phyloP scores from a whole-genome alignment of 2,888 invertebrate species.

The Schizaphis graminum region DNA sequence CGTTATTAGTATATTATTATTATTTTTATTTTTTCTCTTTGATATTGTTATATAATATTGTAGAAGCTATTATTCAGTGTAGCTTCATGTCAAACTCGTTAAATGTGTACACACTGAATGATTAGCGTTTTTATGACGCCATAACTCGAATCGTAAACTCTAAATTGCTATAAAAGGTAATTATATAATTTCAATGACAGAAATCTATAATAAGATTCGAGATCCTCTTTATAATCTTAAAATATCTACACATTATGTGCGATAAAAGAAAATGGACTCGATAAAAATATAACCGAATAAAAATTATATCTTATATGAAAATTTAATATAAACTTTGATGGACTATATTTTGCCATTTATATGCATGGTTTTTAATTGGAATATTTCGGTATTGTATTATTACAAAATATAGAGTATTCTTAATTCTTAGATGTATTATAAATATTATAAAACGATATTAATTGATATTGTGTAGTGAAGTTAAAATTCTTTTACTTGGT shows the following conservation, averaged over 20 bases:
- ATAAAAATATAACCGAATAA: neutral
- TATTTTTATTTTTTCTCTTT: neutral
- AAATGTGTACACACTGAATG: neutral
- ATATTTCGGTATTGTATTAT: neutral
- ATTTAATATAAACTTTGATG: neutral
- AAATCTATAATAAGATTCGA: neutral
- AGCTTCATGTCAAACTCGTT: neutral
- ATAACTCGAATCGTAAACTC: neutral
- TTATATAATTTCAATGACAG: neutral
- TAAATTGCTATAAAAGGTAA: neutral
- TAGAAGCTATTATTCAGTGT: neutral
- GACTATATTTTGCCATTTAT: neutral
- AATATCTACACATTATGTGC: neutral
- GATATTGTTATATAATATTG: neutral
- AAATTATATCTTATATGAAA: neutral
- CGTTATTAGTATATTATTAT: neutral
- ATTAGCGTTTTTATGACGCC: neutral
- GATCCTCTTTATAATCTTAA: neutral
- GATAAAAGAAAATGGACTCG: neutral
- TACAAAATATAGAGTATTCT: neutral
- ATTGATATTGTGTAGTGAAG: neutral
- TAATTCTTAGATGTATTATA: neutral
- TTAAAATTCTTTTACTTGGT: neutral
- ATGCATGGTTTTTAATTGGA: neutral
- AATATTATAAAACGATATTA: neutral